A percentile compares a stretch with the other conserved stretches of the same genome.
Evolutionary conservation across 2,888 invertebrate genomes (phyloP).

Genomic region (Agrilus cyanescens): DNA sequence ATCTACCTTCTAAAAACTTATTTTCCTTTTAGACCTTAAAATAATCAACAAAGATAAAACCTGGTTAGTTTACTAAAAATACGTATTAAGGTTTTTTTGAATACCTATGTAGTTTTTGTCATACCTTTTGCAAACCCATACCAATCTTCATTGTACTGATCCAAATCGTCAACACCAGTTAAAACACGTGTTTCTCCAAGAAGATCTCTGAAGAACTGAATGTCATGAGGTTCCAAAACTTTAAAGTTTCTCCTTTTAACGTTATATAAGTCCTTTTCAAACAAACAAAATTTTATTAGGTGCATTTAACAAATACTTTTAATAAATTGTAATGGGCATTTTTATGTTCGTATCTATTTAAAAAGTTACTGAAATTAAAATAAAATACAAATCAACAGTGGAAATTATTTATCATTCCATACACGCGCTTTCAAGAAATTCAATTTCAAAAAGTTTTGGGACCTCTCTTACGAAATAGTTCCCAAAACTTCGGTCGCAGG

Average conservation of each 20-base stretch:
- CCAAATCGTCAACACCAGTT: constrained; percentile 63
- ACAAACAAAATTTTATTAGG: neutral
- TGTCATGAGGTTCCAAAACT: constrained; percentile 43
- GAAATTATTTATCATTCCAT: no score
- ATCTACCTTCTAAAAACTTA: neutral
- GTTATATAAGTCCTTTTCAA: constrained; percentile 46
- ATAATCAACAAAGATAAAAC: no score
- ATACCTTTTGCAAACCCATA: constrained; percentile 70
- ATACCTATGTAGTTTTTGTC: neutral
- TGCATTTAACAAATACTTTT: neutral
- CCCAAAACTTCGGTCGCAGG: no score
- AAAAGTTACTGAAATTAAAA: no score
- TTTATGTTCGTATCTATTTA: no score
- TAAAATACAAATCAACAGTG: no score
- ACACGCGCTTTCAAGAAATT: no score
- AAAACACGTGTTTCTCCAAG: constrained; percentile 54
- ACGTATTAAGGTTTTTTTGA: neutral
- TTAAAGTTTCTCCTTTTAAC: constrained; percentile 50
- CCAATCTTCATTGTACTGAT: constrained; percentile 82
- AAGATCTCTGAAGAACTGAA: constrained; percentile 51
- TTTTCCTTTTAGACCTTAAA: neutral
- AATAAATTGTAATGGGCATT: no score
- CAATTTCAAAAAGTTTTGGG: no score
- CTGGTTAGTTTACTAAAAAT: no score
- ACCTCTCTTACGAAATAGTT: no score